Evolutionary conservation across 2,797 vertebrate species (phyloP).

Genomic region (Molossus molossus): DNA sequence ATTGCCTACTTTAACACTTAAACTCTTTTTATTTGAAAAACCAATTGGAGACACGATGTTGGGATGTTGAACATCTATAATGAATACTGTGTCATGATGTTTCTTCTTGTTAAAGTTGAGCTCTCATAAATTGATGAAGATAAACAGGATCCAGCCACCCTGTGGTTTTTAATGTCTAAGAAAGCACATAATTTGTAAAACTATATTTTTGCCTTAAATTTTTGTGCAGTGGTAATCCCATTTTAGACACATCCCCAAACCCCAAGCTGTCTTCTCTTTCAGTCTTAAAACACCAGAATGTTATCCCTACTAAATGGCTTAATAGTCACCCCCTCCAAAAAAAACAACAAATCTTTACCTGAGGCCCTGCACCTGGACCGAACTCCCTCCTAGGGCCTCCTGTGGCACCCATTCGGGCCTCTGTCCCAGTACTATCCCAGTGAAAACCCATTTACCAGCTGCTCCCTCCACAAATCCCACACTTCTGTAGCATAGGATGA

Average conservation of each 20-base stretch:
- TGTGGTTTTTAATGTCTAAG: slow-evolving; percentile 67
- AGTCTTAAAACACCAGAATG: not conserved
- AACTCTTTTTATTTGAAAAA: slow-evolving; percentile 41
- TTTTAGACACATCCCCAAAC: not conserved
- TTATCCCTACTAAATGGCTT: not conserved
- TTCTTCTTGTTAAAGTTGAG: not conserved
- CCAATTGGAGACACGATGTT: not conserved
- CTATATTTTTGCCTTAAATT: not conserved
- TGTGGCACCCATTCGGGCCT: fast-evolving
- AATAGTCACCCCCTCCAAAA: not conserved
- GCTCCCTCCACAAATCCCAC: not conserved
- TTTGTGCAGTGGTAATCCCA: slow-evolving; percentile 42
- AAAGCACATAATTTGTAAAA: slow-evolving; percentile 43
- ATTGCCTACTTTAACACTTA: slow-evolving; percentile 38
- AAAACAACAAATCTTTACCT: not conserved
- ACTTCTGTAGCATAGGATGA: not conserved
- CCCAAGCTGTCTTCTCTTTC: not conserved
- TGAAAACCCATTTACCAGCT: not conserved
- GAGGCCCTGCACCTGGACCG: not conserved
- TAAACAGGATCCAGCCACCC: not conserved
- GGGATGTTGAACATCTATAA: not conserved
- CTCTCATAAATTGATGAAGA: slow-evolving; percentile 20
- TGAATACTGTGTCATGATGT: not conserved
- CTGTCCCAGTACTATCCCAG: not conserved
- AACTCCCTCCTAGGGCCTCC: not conserved